phyloP scores from a whole-genome alignment of 1,140 invertebrate genomes.

The Hetaerina americana region DNA sequence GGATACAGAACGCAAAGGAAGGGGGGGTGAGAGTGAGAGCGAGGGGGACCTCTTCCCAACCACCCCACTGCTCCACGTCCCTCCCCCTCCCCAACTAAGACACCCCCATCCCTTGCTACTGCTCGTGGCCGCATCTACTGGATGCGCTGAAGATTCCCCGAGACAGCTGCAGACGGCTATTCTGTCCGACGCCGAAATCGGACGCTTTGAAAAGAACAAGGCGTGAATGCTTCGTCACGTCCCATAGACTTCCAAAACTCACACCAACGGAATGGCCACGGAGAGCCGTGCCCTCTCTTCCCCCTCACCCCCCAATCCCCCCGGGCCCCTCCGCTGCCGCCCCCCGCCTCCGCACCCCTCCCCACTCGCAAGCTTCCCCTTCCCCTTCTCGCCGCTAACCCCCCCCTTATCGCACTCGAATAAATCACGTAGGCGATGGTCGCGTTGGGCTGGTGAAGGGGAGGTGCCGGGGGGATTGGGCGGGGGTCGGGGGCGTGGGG shows the following conservation, averaged over 20 bases:
- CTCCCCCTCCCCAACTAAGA: not conserved
- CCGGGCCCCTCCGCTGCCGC: not conserved
- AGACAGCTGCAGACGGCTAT: not conserved
- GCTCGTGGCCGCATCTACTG: too few relatives aligned
- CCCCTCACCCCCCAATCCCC: not conserved
- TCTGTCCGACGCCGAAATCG: not conserved
- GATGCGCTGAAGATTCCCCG: too few relatives aligned
- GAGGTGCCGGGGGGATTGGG: too few relatives aligned
- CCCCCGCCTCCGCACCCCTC: not conserved
- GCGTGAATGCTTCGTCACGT: not conserved
- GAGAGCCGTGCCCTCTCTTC: not conserved
- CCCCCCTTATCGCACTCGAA: constrained; percentile 14
- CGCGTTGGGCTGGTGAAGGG: not conserved
- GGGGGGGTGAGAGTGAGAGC: too few relatives aligned
- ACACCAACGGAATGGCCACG: too few relatives aligned
- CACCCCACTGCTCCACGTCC: too few relatives aligned
- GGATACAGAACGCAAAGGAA: too few relatives aligned
- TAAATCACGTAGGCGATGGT: not conserved
- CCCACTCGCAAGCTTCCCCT: constrained; percentile 15
- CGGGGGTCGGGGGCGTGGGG: too few relatives aligned
- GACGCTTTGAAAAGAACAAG: too few relatives aligned
- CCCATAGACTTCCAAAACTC: too few relatives aligned
- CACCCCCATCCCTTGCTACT: not conserved
- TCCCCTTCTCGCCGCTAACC: too few relatives aligned
- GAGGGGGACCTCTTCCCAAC: too few relatives aligned